Base-by-base conservation (phyloP, 1,140 invertebrate species). In the Drosophila santomea region DNA sequence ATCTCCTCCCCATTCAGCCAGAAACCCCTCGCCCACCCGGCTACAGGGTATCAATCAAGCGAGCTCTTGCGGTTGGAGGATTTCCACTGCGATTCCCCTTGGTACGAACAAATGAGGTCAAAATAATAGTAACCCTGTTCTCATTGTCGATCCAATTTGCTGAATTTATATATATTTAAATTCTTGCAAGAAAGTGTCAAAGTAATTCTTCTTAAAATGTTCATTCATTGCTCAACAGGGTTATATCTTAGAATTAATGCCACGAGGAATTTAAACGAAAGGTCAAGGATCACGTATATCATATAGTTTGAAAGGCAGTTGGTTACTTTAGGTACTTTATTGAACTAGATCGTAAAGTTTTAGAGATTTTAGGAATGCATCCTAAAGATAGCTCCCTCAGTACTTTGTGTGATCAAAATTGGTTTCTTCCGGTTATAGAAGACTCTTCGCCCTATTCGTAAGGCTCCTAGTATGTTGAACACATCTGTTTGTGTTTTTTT, bases 41-140 rank as follows among this genome's bases (percentile, higher is more conserved):
- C 55, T 63, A 63, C 41, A 63, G 60, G 60, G 60, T 63, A 63
- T 63, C 55, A 63, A 63, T 63, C 60, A 63, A 63, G 55, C 38
- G 55, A 60, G 55, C 38, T 60, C 28, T 63, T 43, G 60, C 25
- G 60, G 55, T 63, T 36, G 50, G 50, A 52, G 50, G 50, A 52
- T 52, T 52, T 52, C 14, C 47, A 48, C 12, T 48, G 25, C 47
- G 14, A 48, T 32, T 57, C 60, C 38, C 28, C 38, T 62, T 60
- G 11, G 25, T n/a, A 63, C 20, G 32, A 20, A 63, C 54, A 63
- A 58, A 35, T 60, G 60, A 23, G 55, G 55, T 60, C 60, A 35
- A 35, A 60, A 14, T 25, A 43, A 63, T 63, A 63, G 60, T 11
- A 61, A 39, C 50, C 11, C 58, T 52, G n/a, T 48, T 50, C 20